Evolutionary conservation across 1,140 invertebrate genomes (phyloP).

Genomic region (Eupristina koningsbergeri): DNA sequence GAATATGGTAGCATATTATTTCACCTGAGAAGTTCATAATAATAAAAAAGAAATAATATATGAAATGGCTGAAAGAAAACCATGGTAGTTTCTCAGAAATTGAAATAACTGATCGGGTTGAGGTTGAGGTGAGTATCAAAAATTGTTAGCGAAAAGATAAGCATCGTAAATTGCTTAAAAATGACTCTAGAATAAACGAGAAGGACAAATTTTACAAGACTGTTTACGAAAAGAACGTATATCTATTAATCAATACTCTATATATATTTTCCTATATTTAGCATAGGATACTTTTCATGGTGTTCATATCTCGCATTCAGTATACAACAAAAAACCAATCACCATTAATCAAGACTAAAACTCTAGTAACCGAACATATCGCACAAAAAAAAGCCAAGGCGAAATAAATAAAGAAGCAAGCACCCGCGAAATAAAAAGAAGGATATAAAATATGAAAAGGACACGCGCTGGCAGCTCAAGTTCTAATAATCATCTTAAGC

Average conservation of each 20-base stretch:
- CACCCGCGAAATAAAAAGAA: background rate
- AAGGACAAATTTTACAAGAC: background rate
- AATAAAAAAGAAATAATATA: too few relatives aligned
- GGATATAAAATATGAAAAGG: background rate
- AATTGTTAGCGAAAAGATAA: background rate
- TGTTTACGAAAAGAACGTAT: slow-evolving; percentile 17
- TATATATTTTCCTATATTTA: background rate
- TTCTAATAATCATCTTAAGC: slow-evolving; percentile 26
- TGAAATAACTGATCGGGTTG: background rate
- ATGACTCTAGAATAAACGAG: background rate
- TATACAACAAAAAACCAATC: slow-evolving; percentile 45
- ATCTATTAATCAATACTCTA: slow-evolving; percentile 13
- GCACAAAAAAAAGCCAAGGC: slow-evolving; percentile 2
- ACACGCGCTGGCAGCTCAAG: background rate
- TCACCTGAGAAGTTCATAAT: too few relatives aligned
- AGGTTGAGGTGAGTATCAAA: background rate
- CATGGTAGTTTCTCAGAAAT: background rate
- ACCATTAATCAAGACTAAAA: slow-evolving; percentile 45
- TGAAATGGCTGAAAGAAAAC: too few relatives aligned
- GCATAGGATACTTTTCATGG: slow-evolving; percentile 17
- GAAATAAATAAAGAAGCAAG: slow-evolving; percentile 16
- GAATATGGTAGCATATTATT: too few relatives aligned
- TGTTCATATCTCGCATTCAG: slow-evolving; percentile 2
- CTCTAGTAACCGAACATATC: slow-evolving; percentile 42
- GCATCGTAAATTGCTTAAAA: background rate